Conservation (phyloP, 2,888 invertebrate species). For the Hesperia comma region DNA sequence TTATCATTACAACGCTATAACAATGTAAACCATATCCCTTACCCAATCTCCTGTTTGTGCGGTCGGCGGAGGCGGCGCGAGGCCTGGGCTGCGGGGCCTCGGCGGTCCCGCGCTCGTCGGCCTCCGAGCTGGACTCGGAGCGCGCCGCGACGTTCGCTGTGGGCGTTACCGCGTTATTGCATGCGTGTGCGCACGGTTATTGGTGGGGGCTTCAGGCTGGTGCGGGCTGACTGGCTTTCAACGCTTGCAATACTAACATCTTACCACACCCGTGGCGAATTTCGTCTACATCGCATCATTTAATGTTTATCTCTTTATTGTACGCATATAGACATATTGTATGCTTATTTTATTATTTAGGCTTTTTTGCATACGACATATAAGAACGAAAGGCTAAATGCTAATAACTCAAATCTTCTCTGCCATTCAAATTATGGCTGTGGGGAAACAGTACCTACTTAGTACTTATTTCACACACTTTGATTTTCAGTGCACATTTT, state of each 20-base stretch:
- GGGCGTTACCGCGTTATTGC: conserved; percentile 10
- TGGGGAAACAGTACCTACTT: too few species aligned
- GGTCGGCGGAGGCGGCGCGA: conserved; percentile 86
- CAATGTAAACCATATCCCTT: conserved; percentile 43
- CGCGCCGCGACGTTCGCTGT: conserved; percentile 88
- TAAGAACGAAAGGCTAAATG: too few species aligned
- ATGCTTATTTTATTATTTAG: too few species aligned
- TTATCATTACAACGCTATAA: too few species aligned
- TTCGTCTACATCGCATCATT: too few species aligned
- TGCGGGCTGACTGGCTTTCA: conserved; percentile 36
- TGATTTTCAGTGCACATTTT: too few species aligned
- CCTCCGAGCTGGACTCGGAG: conserved; percentile 92
- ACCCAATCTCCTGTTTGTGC: conserved; percentile 67
- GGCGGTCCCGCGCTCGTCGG: conserved; percentile 62
- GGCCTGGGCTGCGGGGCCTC: conserved; percentile 86
- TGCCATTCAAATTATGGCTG: too few species aligned
- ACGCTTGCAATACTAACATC: conserved; percentile 14
- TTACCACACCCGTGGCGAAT: neutral
- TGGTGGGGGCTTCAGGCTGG: conserved; percentile 20
- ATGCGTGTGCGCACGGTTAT: conserved; percentile 34
- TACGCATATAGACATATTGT: too few species aligned
- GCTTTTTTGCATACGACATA: too few species aligned
- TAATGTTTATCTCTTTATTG: too few species aligned
- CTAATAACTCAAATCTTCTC: too few species aligned
- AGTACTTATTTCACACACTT: too few species aligned